Evolutionary conservation across 2,888 invertebrate genomes (phyloP).

Genomic region (Lasius fuliginosus): DNA sequence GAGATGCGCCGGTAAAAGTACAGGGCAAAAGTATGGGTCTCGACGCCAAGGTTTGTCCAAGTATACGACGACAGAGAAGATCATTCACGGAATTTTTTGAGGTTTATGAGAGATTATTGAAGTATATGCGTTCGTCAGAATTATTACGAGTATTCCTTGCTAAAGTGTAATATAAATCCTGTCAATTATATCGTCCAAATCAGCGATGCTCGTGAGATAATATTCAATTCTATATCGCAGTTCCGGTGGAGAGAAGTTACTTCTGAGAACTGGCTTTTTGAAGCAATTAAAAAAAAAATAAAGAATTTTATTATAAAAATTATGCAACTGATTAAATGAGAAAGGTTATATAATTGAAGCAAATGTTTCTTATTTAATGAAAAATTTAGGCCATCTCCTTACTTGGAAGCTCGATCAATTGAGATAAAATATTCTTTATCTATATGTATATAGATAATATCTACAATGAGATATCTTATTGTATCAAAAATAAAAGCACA

Average conservation of each 20-base stretch:
- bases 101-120: neutral
- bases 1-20: neutral
- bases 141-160: neutral
- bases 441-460: neutral
- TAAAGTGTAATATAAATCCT: neutral
- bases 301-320: neutral
- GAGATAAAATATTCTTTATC: neutral
- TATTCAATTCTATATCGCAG: neutral
- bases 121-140: neutral
- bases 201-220: neutral
- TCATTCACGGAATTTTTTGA: neutral
- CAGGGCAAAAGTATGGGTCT: neutral
- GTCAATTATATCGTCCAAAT: neutral
- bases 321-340: constrained; percentile 6
- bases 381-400: neutral
- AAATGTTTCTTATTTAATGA: neutral
- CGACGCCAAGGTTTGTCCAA: neutral
- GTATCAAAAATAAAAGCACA: neutral
- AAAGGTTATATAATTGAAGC: neutral
- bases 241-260: neutral
- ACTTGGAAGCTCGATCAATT: neutral
- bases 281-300: neutral
- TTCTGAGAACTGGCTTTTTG: neutral
- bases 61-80: neutral
- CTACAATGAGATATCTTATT: neutral